Conservation (phyloP, 2,797 vertebrate species). For the Myotis daubentonii region DNA sequence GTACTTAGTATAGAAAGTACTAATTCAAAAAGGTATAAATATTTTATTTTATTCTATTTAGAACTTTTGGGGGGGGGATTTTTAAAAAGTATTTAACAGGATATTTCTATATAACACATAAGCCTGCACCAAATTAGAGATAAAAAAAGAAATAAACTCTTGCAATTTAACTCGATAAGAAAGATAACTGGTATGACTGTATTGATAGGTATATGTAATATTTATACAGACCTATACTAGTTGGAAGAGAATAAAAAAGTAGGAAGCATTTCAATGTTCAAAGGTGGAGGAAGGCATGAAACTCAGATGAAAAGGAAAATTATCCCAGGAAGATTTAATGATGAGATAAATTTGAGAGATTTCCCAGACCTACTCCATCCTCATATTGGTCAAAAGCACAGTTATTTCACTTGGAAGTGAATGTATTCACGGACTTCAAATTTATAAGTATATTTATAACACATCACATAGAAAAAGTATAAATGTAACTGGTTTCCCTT, state of each 20-base stretch:
- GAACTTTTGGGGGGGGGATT: not conserved
- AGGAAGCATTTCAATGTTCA: not conserved
- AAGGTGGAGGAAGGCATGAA: not conserved
- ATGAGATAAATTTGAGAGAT: not conserved
- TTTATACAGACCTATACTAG: not conserved
- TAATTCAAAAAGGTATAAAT: not conserved
- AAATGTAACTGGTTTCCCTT: not conserved
- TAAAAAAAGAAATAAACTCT: not conserved
- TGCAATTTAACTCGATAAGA: not conserved
- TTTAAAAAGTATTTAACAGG: not conserved
- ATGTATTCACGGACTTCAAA: not conserved
- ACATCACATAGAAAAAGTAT: not conserved
- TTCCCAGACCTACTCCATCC: not conserved
- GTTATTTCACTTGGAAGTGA: not conserved
- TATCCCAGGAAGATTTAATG: not conserved
- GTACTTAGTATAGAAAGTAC: not conserved
- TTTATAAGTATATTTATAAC: not conserved
- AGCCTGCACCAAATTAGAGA: not conserved
- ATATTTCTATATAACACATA: not conserved
- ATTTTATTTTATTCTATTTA: not conserved
- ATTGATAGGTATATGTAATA: not conserved
- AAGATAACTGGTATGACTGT: not conserved
- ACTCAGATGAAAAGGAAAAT: not conserved
- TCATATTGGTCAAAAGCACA: conserved; percentile 6
- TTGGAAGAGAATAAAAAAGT: not conserved